Evolutionary conservation across 1,140 invertebrate species (phyloP).

Genomic region (Tenebrio molitor): DNA sequence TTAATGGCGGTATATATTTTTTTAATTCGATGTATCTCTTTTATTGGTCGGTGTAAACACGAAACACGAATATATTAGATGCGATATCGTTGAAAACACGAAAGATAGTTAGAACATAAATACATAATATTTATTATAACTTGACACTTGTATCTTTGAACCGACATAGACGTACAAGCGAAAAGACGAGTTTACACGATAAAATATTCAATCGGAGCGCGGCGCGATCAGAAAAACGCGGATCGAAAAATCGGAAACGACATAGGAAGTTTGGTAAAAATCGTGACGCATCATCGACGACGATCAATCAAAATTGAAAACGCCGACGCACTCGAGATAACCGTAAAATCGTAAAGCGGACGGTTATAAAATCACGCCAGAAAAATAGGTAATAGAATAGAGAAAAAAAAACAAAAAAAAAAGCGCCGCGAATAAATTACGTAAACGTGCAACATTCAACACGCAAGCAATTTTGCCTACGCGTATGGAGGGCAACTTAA

Average conservation of each 20-base stretch:
- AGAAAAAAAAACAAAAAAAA: too few species aligned
- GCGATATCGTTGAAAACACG: neutral
- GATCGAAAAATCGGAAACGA: too few species aligned
- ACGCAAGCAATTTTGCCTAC: constrained; percentile 39
- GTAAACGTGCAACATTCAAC: constrained; percentile 35
- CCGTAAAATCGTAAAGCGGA: constrained; percentile 18
- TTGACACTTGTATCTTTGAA: neutral
- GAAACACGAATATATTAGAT: neutral
- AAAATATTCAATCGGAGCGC: neutral
- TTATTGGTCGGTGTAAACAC: neutral
- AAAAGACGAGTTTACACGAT: neutral
- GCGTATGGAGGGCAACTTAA: constrained; percentile 21
- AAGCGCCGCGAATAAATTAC: constrained; percentile 31
- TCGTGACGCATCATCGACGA: neutral
- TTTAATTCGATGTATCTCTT: neutral
- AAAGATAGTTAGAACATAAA: neutral
- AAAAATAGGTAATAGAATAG: constrained; percentile 37
- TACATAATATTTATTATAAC: neutral
- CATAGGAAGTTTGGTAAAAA: too few species aligned
- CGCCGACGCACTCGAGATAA: constrained; percentile 21
- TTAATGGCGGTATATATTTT: too few species aligned
- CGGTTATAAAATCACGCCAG: constrained; percentile 19
- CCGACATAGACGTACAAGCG: neutral
- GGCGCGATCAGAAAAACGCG: too few species aligned
- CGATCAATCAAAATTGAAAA: constrained; percentile 29